Evolutionary conservation across 2,113 vertebrate species (phyloP), one percentile per base, ranked within the genome.

Genomic region (Oreochromis tanganicae): DNA sequence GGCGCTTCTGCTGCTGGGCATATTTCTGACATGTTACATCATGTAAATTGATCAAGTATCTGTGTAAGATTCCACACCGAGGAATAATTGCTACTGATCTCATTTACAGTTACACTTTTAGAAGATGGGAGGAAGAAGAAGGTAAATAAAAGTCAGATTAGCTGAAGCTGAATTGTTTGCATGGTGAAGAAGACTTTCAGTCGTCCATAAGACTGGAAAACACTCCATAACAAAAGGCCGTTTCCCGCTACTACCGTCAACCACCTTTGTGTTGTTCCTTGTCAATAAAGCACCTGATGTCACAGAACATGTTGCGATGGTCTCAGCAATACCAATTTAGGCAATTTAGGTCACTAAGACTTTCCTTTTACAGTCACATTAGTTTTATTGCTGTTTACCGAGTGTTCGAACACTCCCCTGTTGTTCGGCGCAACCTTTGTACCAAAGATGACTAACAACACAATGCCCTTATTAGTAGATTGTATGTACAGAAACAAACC

Each of bases 351-450:
- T 56, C 2, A 1, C 14, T 4, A 24, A 83, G 27, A 10, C 61
- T 73, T 84, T 80, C 88, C 81, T 86, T 91, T 75, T 83, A 14
- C 5, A 38, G 41, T 86, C 71, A 10, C 5, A 66, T 61, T 80
- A 9, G 11, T 59, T 81, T 83, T 81, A 87, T 80, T 87, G 24
- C 21, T 79, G 79, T 56, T 75, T 63, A 50, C 7, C 0, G 36
- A 80, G 43, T 66, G 17, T 73, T 79, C 71, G 36, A 80, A 82
- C 54, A 46, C 85, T 55, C 61, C 48, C 36, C 5, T 12, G 5
- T 7, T 10, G 34, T 50, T 55, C 13, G 4, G 32, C 38, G 3
- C 29, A 84, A 90, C 83, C 90, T 91, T 91, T 92, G 91, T 38
- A 87, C 83, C 63, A 71, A 61, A 80, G 61, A 43, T 0, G 36